Percentiles rank a stretch among this genome's conserved stretches.
phyloP scores from a whole-genome alignment of 2,888 invertebrate genomes.

The Spodoptera littoralis region DNA sequence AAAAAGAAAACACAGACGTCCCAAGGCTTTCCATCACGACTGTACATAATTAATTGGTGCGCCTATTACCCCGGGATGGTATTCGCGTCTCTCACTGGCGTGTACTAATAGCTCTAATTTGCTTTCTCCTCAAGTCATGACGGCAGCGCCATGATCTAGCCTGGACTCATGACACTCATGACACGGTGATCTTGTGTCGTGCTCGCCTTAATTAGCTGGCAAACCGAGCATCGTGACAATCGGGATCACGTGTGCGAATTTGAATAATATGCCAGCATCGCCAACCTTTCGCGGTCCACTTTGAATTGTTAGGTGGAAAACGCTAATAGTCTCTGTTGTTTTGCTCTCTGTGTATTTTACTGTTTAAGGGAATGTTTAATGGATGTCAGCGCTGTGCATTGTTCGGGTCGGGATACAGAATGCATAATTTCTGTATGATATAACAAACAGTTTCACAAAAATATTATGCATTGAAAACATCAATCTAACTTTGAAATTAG shows the following conservation, averaged over 20 bases:
- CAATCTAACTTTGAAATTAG: conserved; percentile 50
- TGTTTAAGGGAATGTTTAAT: conserved; percentile 29
- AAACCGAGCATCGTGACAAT: conserved; percentile 54
- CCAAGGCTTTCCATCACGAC: conserved; percentile 47
- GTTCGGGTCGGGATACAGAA: conserved; percentile 11
- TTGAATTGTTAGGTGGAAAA: conserved; percentile 42
- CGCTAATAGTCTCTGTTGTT: conserved; percentile 27
- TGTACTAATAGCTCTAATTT: conserved; percentile 81
- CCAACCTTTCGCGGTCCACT: conserved; percentile 29
- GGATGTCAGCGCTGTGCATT: conserved; percentile 8
- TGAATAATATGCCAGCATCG: conserved; percentile 52
- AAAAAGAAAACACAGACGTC: conserved; percentile 28
- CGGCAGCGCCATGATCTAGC: conserved; percentile 66
- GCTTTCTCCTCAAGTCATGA: conserved; percentile 70
- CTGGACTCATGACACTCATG: conserved; percentile 60
- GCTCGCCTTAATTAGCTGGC: conserved; percentile 78
- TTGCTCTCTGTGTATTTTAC: conserved; percentile 5
- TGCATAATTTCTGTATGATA: conserved; percentile 35
- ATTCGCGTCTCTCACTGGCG: conserved; percentile 68
- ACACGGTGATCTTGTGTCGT: conserved; percentile 73
- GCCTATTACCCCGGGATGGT: conserved; percentile 62
- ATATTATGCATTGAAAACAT: conserved; percentile 39
- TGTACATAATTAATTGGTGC: conserved; percentile 64
- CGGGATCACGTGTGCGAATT: conserved; percentile 64
- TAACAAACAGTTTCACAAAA: conserved; percentile 33